Evolutionary conservation across 2,113 vertebrate genomes (phyloP).

Genomic region (Myodes glareolus): DNA sequence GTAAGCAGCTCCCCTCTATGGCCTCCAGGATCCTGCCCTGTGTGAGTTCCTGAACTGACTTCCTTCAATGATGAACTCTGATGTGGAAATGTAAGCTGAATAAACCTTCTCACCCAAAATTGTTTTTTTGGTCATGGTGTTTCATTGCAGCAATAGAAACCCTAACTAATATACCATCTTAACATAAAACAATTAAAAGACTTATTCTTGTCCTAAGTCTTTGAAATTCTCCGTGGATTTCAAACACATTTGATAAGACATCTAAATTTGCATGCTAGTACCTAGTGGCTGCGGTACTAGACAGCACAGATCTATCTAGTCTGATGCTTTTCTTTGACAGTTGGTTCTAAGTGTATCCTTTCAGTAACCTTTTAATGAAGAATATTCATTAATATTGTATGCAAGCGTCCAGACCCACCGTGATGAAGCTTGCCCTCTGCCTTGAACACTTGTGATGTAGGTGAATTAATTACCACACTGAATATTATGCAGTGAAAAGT

Average conservation of each 20-base stretch:
- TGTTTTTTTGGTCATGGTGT: background rate
- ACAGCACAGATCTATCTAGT: background rate
- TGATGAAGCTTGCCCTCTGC: background rate
- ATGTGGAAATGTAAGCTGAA: background rate
- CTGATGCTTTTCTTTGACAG: background rate
- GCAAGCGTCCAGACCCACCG: background rate
- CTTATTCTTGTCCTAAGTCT: background rate
- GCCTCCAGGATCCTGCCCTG: background rate
- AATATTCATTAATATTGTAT: background rate
- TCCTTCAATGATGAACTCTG: background rate
- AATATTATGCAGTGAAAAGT: constrained; percentile 57
- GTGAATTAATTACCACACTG: constrained; percentile 57
- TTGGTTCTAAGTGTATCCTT: constrained; percentile 5
- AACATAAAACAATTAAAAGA: background rate
- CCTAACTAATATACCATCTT: constrained; percentile 20
- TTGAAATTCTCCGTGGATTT: constrained; percentile 13
- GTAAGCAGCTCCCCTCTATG: background rate
- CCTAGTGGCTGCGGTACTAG: background rate
- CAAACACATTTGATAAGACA: background rate
- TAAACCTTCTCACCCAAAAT: background rate
- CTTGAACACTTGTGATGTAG: background rate
- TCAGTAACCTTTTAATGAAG: background rate
- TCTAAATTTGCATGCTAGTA: background rate
- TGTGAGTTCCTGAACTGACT: background rate
- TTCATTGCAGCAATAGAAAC: background rate